These are phyloP conservation scores for Poecilia picta DNA, from an alignment of 2,797 vertebrate species.

Conservation along the genomic window DNA sequence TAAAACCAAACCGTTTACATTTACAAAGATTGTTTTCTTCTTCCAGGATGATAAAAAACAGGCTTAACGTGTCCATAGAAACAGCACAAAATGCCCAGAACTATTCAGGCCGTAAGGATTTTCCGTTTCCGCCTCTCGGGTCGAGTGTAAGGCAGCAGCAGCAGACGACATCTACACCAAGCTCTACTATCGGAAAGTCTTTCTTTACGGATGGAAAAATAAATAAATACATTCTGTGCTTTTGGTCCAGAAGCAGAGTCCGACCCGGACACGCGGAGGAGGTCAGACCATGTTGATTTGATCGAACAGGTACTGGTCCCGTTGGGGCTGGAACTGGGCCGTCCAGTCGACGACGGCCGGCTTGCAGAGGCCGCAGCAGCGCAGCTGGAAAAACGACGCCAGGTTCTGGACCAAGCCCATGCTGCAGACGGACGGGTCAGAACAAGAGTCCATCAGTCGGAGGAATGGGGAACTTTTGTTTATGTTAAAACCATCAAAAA, in stretches of 20 bases:
- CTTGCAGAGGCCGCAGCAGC: slow-evolving; percentile 90
- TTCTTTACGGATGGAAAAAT: slow-evolving; percentile 53
- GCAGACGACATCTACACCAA: slow-evolving; percentile 46
- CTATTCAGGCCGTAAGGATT: slow-evolving; percentile 46
- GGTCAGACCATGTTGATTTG: slow-evolving; percentile 83
- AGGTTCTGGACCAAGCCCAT: slow-evolving; percentile 89
- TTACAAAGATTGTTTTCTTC: slow-evolving; percentile 56
- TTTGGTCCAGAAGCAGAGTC: slow-evolving; percentile 68
- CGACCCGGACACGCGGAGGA: slow-evolving; percentile 40
- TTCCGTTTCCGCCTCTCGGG: slow-evolving; percentile 27
- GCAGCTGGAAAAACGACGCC: slow-evolving; percentile 91
- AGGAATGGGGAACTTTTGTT: background rate
- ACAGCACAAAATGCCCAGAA: slow-evolving; percentile 55
- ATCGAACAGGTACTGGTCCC: slow-evolving; percentile 79
- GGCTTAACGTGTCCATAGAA: slow-evolving; percentile 62
- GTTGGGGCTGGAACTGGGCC: slow-evolving; percentile 83
- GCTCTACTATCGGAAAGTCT: slow-evolving; percentile 10
- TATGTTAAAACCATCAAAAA: background rate
- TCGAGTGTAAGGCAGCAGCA: slow-evolving; percentile 76
- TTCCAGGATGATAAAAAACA: slow-evolving; percentile 57
- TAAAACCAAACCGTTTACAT: slow-evolving; percentile 56
- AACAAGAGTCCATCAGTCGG: background rate
- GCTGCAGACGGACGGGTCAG: slow-evolving; percentile 66
- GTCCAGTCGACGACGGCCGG: slow-evolving; percentile 90
- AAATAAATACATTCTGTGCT: slow-evolving; percentile 71